Conservation (phyloP, 2,888 invertebrate genomes). For the Oligia strigilis region DNA sequence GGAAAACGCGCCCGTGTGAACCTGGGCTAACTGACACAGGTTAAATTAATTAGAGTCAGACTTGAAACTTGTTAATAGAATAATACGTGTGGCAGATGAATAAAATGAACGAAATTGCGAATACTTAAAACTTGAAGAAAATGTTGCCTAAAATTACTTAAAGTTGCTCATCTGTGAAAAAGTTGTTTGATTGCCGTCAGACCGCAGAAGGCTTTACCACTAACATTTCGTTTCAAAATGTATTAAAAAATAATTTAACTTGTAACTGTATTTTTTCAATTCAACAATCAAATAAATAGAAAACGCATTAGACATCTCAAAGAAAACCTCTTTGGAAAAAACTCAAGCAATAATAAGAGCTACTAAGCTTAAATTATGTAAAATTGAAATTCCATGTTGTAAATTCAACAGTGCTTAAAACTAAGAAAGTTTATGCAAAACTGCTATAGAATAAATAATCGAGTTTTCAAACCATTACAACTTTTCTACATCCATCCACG, state of each 20-base stretch:
- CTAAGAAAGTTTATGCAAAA: slow-evolving; percentile 41
- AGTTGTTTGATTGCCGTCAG: slow-evolving; percentile 32
- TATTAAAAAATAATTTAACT: neutral
- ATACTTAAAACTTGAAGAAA: slow-evolving; percentile 42
- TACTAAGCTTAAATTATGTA: slow-evolving; percentile 26
- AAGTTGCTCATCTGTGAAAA: slow-evolving; percentile 42
- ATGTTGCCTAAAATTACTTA: slow-evolving; percentile 40
- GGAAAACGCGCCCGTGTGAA: too few species aligned
- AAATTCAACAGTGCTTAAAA: slow-evolving; percentile 32
- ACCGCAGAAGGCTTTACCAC: slow-evolving; percentile 32
- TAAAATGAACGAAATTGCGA: slow-evolving; percentile 31
- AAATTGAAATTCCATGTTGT: slow-evolving; percentile 50
- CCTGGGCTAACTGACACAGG: neutral
- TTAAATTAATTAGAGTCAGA: slow-evolving; percentile 33
- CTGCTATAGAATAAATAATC: slow-evolving; percentile 32
- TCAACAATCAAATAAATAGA: neutral
- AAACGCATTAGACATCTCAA: slow-evolving; percentile 9
- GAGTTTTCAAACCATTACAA: slow-evolving; percentile 34
- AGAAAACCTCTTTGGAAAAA: slow-evolving; percentile 3
- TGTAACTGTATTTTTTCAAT: slow-evolving; percentile 30
- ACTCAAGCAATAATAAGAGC: neutral
- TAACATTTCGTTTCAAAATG: slow-evolving; percentile 25
- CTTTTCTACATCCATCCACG: slow-evolving; percentile 36
- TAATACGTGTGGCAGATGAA: slow-evolving; percentile 29
- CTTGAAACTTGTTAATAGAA: slow-evolving; percentile 24